These are phyloP conservation scores for human (Homo sapiens) DNA, from an alignment of 2,113 vertebrate genomes.

Conservation along the genomic window GRCh38 chr20:44277501-44278000, in stretches of 20 bases:
- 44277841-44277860: background rate
- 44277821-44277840: background rate
- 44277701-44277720: background rate
- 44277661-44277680: background rate
- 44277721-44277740: background rate
- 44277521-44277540: background rate
- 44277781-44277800: background rate
- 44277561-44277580: background rate
- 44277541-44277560: background rate
- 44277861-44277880: accelerated
- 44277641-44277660: background rate
- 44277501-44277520: background rate
- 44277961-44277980: no score
- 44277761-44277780: background rate
- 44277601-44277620: background rate
- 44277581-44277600: background rate
- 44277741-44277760: background rate
- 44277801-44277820: background rate
- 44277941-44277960: no score
- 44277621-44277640: background rate
- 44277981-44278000: no score
- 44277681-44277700: background rate
- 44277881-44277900: no score
- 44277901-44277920: no score
- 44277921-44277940: no score